Base-by-base conservation (phyloP, 2,888 invertebrate species). In the Scaptomyza caliginosa region DNA sequence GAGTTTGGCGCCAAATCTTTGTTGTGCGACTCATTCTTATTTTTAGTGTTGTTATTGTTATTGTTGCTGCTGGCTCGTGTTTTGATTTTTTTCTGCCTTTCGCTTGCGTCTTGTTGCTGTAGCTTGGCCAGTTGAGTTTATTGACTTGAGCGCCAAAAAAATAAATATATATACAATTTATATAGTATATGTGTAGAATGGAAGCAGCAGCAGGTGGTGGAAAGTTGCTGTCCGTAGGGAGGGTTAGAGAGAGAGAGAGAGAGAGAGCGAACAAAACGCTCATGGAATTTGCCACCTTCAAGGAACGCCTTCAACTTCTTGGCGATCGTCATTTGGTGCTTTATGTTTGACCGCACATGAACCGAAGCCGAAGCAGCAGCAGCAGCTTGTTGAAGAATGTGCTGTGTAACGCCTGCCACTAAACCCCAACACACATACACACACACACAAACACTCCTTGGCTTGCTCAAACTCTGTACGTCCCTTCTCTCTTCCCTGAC, bases 261-360 rank as follows among this genome's bases (percentile, higher is more conserved):
- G 34, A 10, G 40, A 2, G 26, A 8, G 26, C 8, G 26, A 11
- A 10, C 7, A 3, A 1, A 65, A 58, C 69, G 67, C 54, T 57
- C 51, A 63, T 67, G 71, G 75, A 64, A 75, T 68, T 72, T 46
- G 52, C 72, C 72, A 76, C 64, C 67, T 71, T 66, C 60, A 59
- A 50, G 57, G 46, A 23, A 11, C 45, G 45, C 30, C 21, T 46
- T 4, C 11, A 2, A 3, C 8, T 10, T n/a, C 1, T 32, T 13
- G 16, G 2, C 50, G 69, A 66, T 74, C 74, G 49, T 28, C 39
- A 16, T 50, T 10, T 48, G 21, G 32, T 40, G 56, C 50, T 57
- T 72, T 71, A 57, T 74, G 77, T 32, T 57, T 76, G 75, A 76
- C 75, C 75, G 70, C 77, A 65, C 67, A 74, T 76, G 75, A 76